Evolutionary conservation across 1,140 invertebrate genomes (phyloP).

Genomic region (Bombus pyrosoma): DNA sequence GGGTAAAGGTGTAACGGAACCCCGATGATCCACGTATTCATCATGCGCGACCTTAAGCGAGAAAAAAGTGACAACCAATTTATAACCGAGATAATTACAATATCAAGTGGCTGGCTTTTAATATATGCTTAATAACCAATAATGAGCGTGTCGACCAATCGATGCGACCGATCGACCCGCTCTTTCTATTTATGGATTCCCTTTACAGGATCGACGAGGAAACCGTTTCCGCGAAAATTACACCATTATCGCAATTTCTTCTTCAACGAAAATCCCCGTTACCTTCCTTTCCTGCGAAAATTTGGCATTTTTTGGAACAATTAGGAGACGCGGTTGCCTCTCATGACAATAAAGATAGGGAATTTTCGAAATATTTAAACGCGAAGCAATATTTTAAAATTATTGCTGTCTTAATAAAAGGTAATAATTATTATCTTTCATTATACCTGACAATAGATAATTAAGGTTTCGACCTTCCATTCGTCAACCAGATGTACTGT

Average conservation of each 20-base stretch:
- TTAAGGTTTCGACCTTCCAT: not conserved
- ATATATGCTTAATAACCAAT: conserved; percentile 67
- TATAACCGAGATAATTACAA: conserved; percentile 76
- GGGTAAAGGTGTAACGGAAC: conserved; percentile 73
- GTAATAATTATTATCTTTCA: not conserved
- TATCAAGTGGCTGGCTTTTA: conserved; percentile 70
- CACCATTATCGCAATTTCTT: not conserved
- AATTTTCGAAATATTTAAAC: too few species aligned
- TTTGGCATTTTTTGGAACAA: not conserved
- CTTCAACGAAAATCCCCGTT: not conserved
- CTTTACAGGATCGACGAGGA: not conserved
- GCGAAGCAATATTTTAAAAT: too few species aligned
- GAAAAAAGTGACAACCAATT: conserved; percentile 75
- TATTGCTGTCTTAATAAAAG: too few species aligned
- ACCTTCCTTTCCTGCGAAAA: not conserved
- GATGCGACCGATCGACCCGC: conserved; percentile 38
- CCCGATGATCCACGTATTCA: conserved; percentile 71
- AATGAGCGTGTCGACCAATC: conserved; percentile 57
- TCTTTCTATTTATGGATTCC: conserved; percentile 31
- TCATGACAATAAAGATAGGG: too few species aligned
- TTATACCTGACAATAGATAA: not conserved
- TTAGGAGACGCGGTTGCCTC: too few species aligned
- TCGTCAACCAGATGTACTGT: not conserved
- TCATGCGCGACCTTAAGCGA: conserved; percentile 71
- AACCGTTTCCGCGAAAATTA: conserved; percentile 13